These are phyloP conservation scores for Pipra filicauda DNA, from an alignment of 2,113 vertebrate genomes.

Conservation along the genomic window DNA sequence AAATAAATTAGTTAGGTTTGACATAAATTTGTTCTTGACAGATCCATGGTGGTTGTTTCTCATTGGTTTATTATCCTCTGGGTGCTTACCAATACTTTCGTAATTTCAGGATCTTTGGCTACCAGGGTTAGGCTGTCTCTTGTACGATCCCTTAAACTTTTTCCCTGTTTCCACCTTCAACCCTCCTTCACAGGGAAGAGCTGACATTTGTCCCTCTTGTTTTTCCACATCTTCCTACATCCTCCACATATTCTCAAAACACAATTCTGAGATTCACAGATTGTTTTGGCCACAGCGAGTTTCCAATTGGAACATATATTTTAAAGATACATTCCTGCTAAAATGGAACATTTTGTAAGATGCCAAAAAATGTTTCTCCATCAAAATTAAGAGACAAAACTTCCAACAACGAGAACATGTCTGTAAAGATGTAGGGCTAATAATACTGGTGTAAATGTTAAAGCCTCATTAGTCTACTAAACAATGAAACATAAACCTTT, in stretches of 20 bases:
- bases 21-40: neutral
- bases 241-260: neutral
- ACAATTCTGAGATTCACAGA: neutral
- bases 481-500: neutral
- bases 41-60: neutral
- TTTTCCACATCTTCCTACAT: neutral
- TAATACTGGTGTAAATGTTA: neutral
- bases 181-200: neutral
- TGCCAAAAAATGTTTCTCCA: neutral
- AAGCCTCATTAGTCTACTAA: neutral
- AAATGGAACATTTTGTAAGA: neutral
- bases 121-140: neutral
- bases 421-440: neutral
- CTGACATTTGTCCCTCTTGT: neutral
- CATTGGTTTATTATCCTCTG: neutral
- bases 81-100: neutral
- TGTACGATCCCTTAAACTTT: neutral
- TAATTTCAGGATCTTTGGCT: neutral
- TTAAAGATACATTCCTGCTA: neutral
- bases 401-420: neutral
- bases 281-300: neutral
- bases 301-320: neutral
- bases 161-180: neutral
- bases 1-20: neutral
- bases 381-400: neutral